Evolutionary conservation across 30 jellyfish, hydroid and myxozoan genomes (phyloP), one percentile per base, ranked within the genome.

Genomic region (Pelagia noctiluca): DNA sequence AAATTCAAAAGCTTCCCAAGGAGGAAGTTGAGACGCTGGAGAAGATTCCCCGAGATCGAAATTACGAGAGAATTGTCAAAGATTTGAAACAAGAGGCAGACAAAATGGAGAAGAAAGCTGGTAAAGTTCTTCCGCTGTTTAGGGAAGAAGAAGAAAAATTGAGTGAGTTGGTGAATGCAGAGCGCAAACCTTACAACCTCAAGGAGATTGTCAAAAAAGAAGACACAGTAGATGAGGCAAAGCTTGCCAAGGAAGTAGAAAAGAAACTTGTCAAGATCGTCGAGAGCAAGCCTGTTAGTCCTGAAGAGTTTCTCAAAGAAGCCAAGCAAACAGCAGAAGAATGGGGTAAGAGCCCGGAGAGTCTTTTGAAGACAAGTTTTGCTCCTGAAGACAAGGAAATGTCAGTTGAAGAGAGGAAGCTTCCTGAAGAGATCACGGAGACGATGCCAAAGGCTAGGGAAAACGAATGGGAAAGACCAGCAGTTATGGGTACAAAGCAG

Each of bases 321-420:
- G 68, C 68, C 2, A 8, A 52, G 68, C 30, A 52, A 3, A 52
- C 4, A 3, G 68, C 28, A 10, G 26, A 52, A 52, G 68, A 52
- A 10, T 52, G 68, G 68, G 68, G 68, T 19, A 52, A 52, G 26
- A 52, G 21, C 21, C 28, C 12, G 16, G 57, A 42, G 12, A 42
- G 57, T 42, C 8, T 42, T 42, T 42, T 42, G 16, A 5, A 8
- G 8, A 42, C 57, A 42, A 16, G 16, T 5, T 42, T 42, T 42
- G 57, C 16, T 5, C 8, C 57, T 42, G 57, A 16, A 5, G 57
- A 42, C 12, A n/a, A n/a, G n/a, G n/a, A n/a, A n/a, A n/a, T n/a
- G n/a, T n/a, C 89, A 1, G 89, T 79, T 16, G 89, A 79, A 38
- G 89, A 79, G 82, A 53, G 63, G 71, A 1, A 63, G 26, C 81